Conservation (phyloP, 2,888 invertebrate species). For the Dasysyrphus tricinctus region DNA sequence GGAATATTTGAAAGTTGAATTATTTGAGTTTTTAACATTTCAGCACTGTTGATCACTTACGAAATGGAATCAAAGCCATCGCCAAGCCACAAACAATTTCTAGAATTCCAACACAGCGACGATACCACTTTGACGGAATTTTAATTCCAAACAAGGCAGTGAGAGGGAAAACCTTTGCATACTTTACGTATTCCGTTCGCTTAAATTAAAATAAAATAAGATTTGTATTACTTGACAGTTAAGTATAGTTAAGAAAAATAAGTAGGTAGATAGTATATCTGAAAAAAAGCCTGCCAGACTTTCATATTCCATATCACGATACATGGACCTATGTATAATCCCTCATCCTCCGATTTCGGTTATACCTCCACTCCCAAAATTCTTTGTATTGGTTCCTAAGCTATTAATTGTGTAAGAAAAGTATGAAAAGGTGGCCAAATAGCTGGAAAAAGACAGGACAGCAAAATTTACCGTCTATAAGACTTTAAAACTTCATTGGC, state of each 20-base stretch:
- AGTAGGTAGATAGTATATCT: too few species aligned
- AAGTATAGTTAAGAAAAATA: neutral
- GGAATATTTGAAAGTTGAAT: constrained; percentile 76
- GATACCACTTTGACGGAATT: constrained; percentile 96
- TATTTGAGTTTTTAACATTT: neutral
- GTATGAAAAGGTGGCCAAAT: too few species aligned
- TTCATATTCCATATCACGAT: too few species aligned
- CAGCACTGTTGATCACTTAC: constrained; percentile 85
- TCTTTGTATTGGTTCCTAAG: too few species aligned
- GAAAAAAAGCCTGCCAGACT: too few species aligned
- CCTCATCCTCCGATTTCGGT: too few species aligned
- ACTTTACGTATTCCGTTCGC: constrained; percentile 97
- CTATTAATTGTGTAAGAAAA: too few species aligned
- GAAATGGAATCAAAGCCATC: constrained; percentile 92
- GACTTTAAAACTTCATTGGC: too few species aligned
- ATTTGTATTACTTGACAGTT: neutral
- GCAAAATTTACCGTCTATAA: too few species aligned
- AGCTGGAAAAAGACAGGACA: too few species aligned
- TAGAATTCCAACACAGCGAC: constrained; percentile 91
- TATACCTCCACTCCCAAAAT: too few species aligned
- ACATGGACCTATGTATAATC: too few species aligned
- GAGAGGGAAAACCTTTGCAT: constrained; percentile 96
- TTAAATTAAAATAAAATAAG: constrained; percentile 84
- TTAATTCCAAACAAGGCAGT: constrained; percentile 92
- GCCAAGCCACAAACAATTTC: constrained; percentile 93